These are phyloP conservation scores for Cariama cristata DNA, from an alignment of 2,113 vertebrate species.

Conservation along the genomic window DNA sequence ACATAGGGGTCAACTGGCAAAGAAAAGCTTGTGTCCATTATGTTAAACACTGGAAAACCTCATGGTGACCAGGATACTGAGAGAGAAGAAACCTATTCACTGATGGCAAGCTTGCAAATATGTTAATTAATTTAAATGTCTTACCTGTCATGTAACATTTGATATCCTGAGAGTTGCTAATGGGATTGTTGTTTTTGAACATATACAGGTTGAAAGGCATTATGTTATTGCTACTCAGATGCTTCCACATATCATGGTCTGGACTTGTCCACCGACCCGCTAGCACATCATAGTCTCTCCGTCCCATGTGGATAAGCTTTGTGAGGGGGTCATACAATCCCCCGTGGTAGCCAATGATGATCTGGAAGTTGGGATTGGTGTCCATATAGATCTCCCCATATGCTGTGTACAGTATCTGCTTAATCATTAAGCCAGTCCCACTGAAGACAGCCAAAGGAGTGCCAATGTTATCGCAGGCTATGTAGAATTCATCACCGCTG, in stretches of 20 bases:
- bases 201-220: conserved; percentile 98
- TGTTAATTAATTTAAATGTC: conserved; percentile 16
- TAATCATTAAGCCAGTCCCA: conserved; percentile 95
- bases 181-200: conserved; percentile 99
- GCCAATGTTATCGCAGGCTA: conserved; percentile 96
- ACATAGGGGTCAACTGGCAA: not conserved
- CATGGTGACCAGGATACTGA: not conserved
- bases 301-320: conserved; percentile 94
- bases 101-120: not conserved
- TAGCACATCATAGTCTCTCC: conserved; percentile 93
- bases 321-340: conserved; percentile 96
- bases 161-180: conserved; percentile 94
- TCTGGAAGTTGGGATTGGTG: conserved; percentile 94
- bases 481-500: conserved; percentile 95
- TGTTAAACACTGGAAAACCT: not conserved
- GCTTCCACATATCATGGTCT: conserved; percentile 91
- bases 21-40: not conserved
- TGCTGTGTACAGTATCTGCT: conserved; percentile 93
- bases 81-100: not conserved
- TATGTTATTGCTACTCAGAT: conserved; percentile 88
- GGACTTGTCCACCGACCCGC: conserved; percentile 97
- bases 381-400: conserved; percentile 98
- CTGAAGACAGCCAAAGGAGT: conserved; percentile 97
- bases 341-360: conserved; percentile 93
- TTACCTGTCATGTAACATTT: conserved; percentile 99